Conservation (phyloP, 1,140 invertebrate genomes). For the Hycleus phaleratus region DNA sequence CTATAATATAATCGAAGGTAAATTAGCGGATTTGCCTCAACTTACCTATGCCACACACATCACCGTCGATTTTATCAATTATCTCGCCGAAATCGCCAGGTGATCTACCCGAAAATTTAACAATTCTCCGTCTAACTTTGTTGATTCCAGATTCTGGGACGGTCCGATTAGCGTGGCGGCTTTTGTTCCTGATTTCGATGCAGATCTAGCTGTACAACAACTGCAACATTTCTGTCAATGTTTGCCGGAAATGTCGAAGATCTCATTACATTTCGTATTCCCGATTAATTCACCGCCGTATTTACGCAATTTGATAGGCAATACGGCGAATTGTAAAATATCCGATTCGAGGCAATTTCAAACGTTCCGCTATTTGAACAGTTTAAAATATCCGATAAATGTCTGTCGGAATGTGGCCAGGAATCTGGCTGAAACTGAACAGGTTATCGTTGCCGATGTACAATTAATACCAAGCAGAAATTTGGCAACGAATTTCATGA, state of each 20-base stretch:
- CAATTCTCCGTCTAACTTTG: background rate
- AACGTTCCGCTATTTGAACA: conserved; percentile 45
- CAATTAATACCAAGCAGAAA: conserved; percentile 63
- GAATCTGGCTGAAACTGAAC: conserved; percentile 50
- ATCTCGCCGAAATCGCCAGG: conserved; percentile 58
- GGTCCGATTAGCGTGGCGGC: conserved; percentile 65
- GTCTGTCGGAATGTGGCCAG: conserved; percentile 65
- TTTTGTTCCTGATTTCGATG: conserved; percentile 61
- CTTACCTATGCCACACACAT: conserved; percentile 67
- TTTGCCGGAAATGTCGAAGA: conserved; percentile 57
- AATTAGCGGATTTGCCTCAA: conserved; percentile 27
- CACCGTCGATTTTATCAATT: conserved; percentile 64
- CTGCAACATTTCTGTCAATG: conserved; percentile 57
- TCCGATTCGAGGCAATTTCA: background rate
- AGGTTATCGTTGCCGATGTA: conserved; percentile 69
- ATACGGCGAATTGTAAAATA: background rate
- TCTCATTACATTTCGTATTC: conserved; percentile 63
- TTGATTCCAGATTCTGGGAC: conserved; percentile 53
- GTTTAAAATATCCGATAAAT: conserved; percentile 66
- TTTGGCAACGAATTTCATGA: conserved; percentile 50
- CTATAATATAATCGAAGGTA: conserved; percentile 52
- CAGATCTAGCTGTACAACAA: conserved; percentile 51
- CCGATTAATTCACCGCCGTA: conserved; percentile 26
- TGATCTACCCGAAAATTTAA: conserved; percentile 18
- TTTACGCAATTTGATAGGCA: background rate